phyloP scores from a whole-genome alignment of 2,888 invertebrate genomes.

The Himalopsyche japonica region DNA sequence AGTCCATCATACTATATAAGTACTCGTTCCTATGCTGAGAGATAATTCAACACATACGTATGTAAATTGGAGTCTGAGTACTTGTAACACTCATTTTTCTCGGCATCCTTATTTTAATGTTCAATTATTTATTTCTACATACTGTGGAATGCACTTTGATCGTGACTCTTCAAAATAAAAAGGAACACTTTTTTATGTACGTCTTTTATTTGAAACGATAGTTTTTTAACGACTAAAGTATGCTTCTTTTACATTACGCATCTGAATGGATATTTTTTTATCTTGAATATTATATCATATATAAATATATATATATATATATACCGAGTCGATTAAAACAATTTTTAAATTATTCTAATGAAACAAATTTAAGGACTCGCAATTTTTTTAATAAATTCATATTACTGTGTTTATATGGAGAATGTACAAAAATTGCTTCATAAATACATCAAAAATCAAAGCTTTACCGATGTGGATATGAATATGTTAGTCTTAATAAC shows the following conservation, averaged over 20 bases:
- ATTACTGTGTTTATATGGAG: too few relatives aligned
- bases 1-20: not conserved
- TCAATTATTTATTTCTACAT: constrained; percentile 18
- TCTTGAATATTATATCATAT: too few relatives aligned
- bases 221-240: not conserved
- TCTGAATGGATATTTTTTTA: too few relatives aligned
- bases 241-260: not conserved
- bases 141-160: not conserved
- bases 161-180: not conserved
- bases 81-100: constrained; percentile 20
- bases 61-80: constrained; percentile 30
- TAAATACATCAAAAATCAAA: too few relatives aligned
- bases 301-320: too few relatives aligned
- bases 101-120: constrained; percentile 16
- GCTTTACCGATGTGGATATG: too few relatives aligned
- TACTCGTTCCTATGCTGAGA: not conserved
- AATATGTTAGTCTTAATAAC: too few relatives aligned
- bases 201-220: not conserved
- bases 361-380: too few relatives aligned
- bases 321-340: too few relatives aligned
- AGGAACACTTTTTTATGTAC: not conserved
- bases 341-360: too few relatives aligned
- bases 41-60: constrained; percentile 33
- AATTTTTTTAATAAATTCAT: too few relatives aligned
- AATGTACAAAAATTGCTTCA: too few relatives aligned